A percentile compares a stretch with the other conserved stretches of the same genome.
Conservation (phyloP, 2,797 vertebrate genomes). For the Craterocephalus amniculus region DNA sequence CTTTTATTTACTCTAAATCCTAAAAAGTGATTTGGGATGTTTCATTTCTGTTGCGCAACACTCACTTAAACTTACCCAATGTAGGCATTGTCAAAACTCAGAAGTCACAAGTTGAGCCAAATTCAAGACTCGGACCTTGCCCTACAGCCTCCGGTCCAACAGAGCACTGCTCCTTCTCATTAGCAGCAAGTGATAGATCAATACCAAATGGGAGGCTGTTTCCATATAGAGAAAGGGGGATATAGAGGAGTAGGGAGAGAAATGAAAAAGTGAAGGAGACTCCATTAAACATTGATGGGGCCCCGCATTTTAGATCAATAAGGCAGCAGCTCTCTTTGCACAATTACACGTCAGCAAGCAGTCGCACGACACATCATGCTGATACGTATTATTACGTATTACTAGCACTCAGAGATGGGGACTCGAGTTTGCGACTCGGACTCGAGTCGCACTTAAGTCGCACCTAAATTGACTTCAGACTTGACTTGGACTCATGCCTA, state of each 20-base stretch:
- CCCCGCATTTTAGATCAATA: constrained; percentile 78
- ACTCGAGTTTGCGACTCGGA: too few species aligned
- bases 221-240: constrained; percentile 59
- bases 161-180: constrained; percentile 71
- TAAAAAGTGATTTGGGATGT: constrained; percentile 15
- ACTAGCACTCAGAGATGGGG: too few species aligned
- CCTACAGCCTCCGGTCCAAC: constrained; percentile 41
- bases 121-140: constrained; percentile 22
- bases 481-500: too few species aligned
- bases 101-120: constrained; percentile 35
- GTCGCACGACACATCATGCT: constrained; percentile 66
- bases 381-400: constrained; percentile 56
- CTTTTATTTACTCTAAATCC: constrained; percentile 46
- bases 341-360: constrained; percentile 83
- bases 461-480: too few species aligned
- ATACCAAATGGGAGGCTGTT: constrained; percentile 79
- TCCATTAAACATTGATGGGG: constrained; percentile 86
- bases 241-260: constrained; percentile 33
- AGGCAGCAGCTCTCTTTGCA: constrained; percentile 77
- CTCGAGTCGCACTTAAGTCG: too few species aligned
- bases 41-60: constrained; percentile 24
- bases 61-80: constrained; percentile 16
- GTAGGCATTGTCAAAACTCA: constrained; percentile 37
- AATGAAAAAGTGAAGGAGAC: constrained; percentile 70
- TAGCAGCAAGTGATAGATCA: constrained; percentile 76